A percentile compares a stretch with the other conserved stretches of the same genome.
phyloP scores from a whole-genome alignment of 2,888 invertebrate species.

The Galerucella pusilla region DNA sequence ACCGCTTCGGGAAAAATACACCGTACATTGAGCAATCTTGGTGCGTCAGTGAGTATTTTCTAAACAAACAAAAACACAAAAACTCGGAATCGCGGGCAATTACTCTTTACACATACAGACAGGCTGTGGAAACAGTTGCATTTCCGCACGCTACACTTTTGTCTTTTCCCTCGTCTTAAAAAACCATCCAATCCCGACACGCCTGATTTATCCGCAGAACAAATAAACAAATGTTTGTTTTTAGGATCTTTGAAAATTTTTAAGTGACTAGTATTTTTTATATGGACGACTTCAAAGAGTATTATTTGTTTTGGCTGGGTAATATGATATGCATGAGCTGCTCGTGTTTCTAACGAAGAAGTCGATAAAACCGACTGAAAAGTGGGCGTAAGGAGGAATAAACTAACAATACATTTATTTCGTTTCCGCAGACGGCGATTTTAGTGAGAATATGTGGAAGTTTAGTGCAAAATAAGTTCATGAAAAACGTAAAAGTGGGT shows the following conservation, averaged over 20 bases:
- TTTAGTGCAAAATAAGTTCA: no score
- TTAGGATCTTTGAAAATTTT: conserved; percentile 26
- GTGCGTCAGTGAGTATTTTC: conserved; percentile 6
- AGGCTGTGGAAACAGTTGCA: conserved; percentile 19
- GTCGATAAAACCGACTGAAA: conserved; percentile 10
- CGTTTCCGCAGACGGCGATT: no score
- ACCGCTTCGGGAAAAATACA: neutral
- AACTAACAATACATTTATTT: no score
- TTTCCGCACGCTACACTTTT: conserved; percentile 17
- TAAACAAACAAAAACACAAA: conserved; percentile 1
- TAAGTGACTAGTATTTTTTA: conserved; percentile 19
- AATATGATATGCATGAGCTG: conserved; percentile 3
- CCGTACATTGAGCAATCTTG: conserved; percentile 3
- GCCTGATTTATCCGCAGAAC: conserved; percentile 16
- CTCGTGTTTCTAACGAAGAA: conserved; percentile 4
- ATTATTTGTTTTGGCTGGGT: conserved; percentile 22
- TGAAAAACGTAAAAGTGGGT: no score
- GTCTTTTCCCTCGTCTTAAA: neutral
- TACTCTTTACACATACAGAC: conserved; percentile 11
- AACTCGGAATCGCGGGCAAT: conserved; percentile 15
- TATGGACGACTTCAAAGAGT: conserved; percentile 23
- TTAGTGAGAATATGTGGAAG: no score
- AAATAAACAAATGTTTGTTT: conserved; percentile 22
- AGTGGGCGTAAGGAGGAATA: neutral
- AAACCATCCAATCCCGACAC: conserved; percentile 5